These are phyloP conservation scores for Hemicentrotus pulcherrimus DNA, from an alignment of 35 echinoderm and acorn worm genomes.

Conservation along the genomic window DNA sequence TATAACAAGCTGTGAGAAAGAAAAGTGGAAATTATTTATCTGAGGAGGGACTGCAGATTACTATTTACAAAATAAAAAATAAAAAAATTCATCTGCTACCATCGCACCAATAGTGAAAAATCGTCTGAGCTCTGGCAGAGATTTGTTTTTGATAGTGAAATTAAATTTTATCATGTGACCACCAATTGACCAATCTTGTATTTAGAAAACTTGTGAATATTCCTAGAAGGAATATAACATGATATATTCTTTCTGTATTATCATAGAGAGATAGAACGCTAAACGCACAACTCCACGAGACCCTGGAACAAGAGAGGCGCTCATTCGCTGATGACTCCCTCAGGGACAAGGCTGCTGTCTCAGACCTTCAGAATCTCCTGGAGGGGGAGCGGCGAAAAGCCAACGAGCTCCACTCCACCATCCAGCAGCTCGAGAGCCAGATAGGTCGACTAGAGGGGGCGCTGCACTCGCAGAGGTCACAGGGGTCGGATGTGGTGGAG, in stretches of 20 bases:
- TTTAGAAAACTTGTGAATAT: too few relatives aligned
- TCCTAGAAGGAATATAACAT: too few relatives aligned
- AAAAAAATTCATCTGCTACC: too few relatives aligned
- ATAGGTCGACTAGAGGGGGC: constrained; percentile 58
- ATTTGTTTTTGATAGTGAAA: background rate
- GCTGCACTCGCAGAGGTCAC: constrained; percentile 71
- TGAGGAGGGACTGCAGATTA: too few relatives aligned
- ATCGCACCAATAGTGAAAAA: background rate
- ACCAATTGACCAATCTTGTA: too few relatives aligned
- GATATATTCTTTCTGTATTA: background rate
- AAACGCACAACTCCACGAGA: constrained; percentile 81
- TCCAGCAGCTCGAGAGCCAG: constrained; percentile 74
- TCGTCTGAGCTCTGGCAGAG: too few relatives aligned
- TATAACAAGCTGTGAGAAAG: too few relatives aligned
- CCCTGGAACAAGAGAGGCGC: constrained; percentile 80
- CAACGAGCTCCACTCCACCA: constrained; percentile 62
- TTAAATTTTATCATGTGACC: background rate
- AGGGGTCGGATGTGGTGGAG: constrained; percentile 74
- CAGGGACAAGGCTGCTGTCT: constrained; percentile 72
- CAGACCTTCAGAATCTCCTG: constrained; percentile 73
- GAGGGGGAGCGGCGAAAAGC: constrained; percentile 65
- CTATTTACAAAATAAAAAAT: too few relatives aligned
- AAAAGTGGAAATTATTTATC: too few relatives aligned
- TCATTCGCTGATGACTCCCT: constrained; percentile 68
- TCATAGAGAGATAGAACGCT: constrained; percentile 78